phyloP scores from a whole-genome alignment of 1,140 invertebrate genomes.

The Pachypeltis micranthus region DNA sequence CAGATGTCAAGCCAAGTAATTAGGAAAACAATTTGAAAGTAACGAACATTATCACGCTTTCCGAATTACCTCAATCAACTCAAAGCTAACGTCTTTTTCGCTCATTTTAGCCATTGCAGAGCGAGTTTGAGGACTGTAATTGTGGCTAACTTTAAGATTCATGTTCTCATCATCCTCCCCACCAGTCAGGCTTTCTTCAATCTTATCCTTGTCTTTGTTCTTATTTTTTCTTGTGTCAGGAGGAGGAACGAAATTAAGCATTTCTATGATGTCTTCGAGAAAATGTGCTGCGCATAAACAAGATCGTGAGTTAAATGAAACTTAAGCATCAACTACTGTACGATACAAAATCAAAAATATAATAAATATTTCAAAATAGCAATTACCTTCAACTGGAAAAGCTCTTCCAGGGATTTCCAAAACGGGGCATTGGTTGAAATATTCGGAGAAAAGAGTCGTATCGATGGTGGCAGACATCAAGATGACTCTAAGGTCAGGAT shows the following conservation, averaged over 20 bases:
- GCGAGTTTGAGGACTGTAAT: slow-evolving; percentile 50
- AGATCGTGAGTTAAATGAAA: slow-evolving; percentile 16
- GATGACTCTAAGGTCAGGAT: slow-evolving; percentile 80
- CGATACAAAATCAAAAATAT: neutral
- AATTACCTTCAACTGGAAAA: slow-evolving; percentile 59
- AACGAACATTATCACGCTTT: too few species aligned
- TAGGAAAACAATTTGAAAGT: too few species aligned
- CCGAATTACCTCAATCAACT: slow-evolving; percentile 67
- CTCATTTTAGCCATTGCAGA: slow-evolving; percentile 60
- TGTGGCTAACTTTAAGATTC: slow-evolving; percentile 45
- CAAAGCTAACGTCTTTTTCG: slow-evolving; percentile 85
- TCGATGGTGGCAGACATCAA: slow-evolving; percentile 97
- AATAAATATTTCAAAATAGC: too few species aligned
- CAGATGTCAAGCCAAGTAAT: slow-evolving; percentile 15
- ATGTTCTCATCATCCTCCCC: slow-evolving; percentile 64
- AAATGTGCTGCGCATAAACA: slow-evolving; percentile 84
- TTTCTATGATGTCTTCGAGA: slow-evolving; percentile 76
- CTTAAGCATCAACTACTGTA: neutral
- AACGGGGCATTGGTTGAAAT: slow-evolving; percentile 82
- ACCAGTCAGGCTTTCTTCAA: slow-evolving; percentile 40
- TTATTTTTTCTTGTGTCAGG: slow-evolving; percentile 53
- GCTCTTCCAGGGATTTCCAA: slow-evolving; percentile 63
- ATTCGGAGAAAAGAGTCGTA: slow-evolving; percentile 74
- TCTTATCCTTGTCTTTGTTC: slow-evolving; percentile 46
- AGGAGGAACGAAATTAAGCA: slow-evolving; percentile 67